phyloP scores from a whole-genome alignment of 2,888 invertebrate genomes.

The Platerodrilus igneus region DNA sequence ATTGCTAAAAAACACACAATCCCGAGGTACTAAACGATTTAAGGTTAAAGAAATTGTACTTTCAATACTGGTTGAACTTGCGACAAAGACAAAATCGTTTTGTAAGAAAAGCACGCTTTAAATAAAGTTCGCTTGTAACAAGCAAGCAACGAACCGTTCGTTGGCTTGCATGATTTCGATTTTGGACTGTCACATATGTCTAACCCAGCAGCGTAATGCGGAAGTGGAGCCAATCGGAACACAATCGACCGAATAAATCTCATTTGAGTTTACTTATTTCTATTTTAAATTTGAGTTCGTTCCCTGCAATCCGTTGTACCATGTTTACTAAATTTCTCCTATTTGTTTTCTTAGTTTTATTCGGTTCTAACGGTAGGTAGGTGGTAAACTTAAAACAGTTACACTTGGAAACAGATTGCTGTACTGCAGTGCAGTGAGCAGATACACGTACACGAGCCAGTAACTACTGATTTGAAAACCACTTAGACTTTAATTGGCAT shows the following conservation, averaged over 20 bases:
- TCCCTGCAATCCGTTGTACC: slow-evolving; percentile 21
- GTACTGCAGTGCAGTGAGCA: no score
- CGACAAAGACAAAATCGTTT: slow-evolving; percentile 4
- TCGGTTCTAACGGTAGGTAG: slow-evolving; percentile 15
- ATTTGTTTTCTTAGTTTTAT: slow-evolving; percentile 29
- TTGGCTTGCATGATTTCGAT: slow-evolving; percentile 27
- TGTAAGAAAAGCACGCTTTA: slow-evolving; percentile 4
- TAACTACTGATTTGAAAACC: no score
- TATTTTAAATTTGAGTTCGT: slow-evolving; percentile 34
- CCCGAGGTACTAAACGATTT: no score
- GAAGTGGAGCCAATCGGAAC: slow-evolving; percentile 34
- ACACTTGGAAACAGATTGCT: no score
- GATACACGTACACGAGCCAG: no score
- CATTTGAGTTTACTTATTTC: slow-evolving; percentile 38
- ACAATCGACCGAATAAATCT: slow-evolving; percentile 40
- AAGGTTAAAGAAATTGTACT: no score
- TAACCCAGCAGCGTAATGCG: slow-evolving; percentile 23
- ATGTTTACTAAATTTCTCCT: slow-evolving; percentile 31
- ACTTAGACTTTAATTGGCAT: no score
- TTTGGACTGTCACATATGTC: slow-evolving; percentile 32
- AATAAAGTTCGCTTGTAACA: slow-evolving; percentile 18
- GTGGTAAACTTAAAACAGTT: no score
- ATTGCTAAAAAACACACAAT: no score
- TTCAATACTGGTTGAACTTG: no score
- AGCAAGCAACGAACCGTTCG: slow-evolving; percentile 19